A percentile compares a stretch with the other conserved stretches of the same genome.
phyloP scores from a whole-genome alignment of 2,113 vertebrate genomes.

The Urocolius indicus region DNA sequence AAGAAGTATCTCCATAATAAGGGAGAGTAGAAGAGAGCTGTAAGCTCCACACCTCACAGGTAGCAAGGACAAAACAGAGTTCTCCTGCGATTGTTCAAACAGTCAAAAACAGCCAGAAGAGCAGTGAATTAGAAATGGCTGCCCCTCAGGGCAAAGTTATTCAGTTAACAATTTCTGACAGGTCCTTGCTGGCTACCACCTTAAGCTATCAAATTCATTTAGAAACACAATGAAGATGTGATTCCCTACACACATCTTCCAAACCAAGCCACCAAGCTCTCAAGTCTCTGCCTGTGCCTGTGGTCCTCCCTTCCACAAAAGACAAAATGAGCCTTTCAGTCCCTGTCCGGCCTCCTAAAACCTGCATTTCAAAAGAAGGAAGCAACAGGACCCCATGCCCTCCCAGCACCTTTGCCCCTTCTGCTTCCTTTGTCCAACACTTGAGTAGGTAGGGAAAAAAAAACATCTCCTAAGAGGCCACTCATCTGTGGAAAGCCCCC shows the following conservation, averaged over 20 bases:
- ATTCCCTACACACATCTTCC: background rate
- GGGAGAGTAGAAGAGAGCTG: background rate
- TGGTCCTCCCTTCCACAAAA: background rate
- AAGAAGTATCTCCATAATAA: background rate
- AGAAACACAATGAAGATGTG: background rate
- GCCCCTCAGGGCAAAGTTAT: background rate
- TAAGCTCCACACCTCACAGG: background rate
- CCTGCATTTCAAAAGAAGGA: background rate
- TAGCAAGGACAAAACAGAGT: background rate
- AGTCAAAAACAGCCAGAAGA: background rate
- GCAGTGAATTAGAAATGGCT: background rate
- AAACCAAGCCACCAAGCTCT: background rate
- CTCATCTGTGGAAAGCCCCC: background rate
- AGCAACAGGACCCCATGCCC: background rate
- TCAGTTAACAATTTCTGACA: background rate
- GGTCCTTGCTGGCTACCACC: background rate
- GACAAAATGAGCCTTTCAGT: background rate
- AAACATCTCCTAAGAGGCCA: background rate
- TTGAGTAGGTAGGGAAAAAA: background rate
- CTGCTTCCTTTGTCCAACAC: no score
- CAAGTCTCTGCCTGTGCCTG: background rate
- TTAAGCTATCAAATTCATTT: background rate
- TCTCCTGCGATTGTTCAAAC: background rate
- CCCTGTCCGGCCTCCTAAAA: background rate
- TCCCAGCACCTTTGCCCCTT: background rate